A percentile compares a stretch with the other conserved stretches of the same genome.
phyloP scores from a whole-genome alignment of 2,888 invertebrate genomes.

The Physocephala rufipes region DNA sequence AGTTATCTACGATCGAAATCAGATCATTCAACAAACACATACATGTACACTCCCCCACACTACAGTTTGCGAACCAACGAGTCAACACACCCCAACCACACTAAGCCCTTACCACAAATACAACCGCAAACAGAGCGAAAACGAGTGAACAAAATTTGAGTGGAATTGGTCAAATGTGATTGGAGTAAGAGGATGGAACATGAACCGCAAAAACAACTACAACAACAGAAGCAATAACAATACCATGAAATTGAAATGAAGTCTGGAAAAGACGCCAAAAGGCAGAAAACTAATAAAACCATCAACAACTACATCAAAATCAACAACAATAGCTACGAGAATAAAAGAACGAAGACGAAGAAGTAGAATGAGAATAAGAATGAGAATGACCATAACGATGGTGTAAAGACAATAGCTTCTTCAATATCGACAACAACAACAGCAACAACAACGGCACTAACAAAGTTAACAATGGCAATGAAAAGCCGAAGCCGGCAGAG shows the following conservation, averaged over 20 bases:
- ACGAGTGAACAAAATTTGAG: conserved; percentile 43
- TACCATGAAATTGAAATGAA: background rate
- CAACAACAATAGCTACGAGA: conserved; percentile 25
- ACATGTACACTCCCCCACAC: background rate
- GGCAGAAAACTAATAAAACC: background rate
- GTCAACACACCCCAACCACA: conserved; percentile 4
- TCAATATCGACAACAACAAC: background rate
- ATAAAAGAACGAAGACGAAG: conserved; percentile 12
- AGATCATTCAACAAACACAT: conserved; percentile 22
- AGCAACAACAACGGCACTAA: background rate
- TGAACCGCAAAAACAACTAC: background rate
- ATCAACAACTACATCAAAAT: conserved; percentile 45
- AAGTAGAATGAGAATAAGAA: conserved; percentile 39
- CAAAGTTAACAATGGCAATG: conserved; percentile 5
- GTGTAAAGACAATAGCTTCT: conserved; percentile 21
- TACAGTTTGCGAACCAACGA: background rate
- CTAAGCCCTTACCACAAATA: background rate
- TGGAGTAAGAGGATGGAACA: conserved; percentile 32
- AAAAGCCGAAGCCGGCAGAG: conserved; percentile 33
- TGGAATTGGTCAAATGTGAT: conserved; percentile 33
- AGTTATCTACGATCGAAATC: background rate
- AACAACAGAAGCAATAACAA: conserved; percentile 14
- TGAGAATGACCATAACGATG: conserved; percentile 30
- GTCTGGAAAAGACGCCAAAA: conserved; percentile 3
- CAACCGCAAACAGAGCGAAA: background rate